Evolutionary conservation across 2,888 invertebrate species (phyloP), one percentile per base, ranked within the genome.

Genomic region (Epistrophe eligans): DNA sequence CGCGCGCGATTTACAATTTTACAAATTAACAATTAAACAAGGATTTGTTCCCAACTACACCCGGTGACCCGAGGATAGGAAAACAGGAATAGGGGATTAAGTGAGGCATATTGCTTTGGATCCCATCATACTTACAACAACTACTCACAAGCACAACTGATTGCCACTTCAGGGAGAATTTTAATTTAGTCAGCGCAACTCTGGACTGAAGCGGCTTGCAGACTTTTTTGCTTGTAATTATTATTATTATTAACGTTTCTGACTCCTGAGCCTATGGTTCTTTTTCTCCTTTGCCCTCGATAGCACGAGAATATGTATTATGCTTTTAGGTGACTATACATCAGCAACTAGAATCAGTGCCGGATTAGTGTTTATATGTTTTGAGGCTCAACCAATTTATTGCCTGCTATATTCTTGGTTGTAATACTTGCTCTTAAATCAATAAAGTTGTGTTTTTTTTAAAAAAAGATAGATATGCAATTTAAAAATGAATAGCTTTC

Each of bases 21-120:
- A 87, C 83, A 87, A 87, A 87, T 87, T 87, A 83, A 87, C 83
- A 87, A 87, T 87, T 87, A 87, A 87, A 83, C 66, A 74, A 72
- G 87, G 83, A 83, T 87, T 87, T 87, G 79, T 76, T 67, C 45
- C 71, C 32, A 28, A 38, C 35, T 52, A 71, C 67, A 62, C 82
- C 52, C 48, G 77, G 28, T 76, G 83, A 24, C 82, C 52, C 48
- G 77, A 38, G 79, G 83, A 24, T 17, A 32, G 43, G 32, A 60
- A 24, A 24, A n/a, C 32, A 66, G 35, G 35, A 48, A 67, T 67
- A 35, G 70, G 74, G 66, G 66, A 60, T 77, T 48, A 40, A 50
- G 45, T 38, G 48, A 48, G 70, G 71, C 45, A 79, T 79, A 84
- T 79, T 76, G 70, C 74, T 38, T 57, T 58, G 9, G 28, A 11